A percentile compares a stretch with the other conserved stretches of the same genome.
These are phyloP conservation scores for Abscondita cerata DNA, from an alignment of 2,888 invertebrate species.

Conservation along the genomic window DNA sequence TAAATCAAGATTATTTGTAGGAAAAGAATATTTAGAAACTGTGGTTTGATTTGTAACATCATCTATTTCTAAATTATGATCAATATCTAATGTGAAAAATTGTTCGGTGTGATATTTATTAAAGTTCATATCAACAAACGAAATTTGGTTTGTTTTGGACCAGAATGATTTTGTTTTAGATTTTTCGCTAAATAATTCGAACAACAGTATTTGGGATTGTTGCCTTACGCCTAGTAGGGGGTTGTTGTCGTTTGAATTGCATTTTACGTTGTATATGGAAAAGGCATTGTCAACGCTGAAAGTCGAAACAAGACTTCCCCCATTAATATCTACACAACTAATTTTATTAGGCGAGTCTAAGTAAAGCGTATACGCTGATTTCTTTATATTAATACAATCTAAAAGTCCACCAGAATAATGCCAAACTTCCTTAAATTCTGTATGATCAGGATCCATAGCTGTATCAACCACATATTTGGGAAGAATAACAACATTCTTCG, in stretches of 20 bases:
- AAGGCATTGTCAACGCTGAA: not conserved
- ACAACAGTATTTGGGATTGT: slow-evolving; percentile 13
- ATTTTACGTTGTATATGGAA: slow-evolving; percentile 18
- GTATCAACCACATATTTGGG: slow-evolving; percentile 20
- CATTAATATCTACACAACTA: slow-evolving; percentile 6
- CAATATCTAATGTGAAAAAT: slow-evolving; percentile 7
- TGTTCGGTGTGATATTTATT: not conserved
- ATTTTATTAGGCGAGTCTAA: slow-evolving; percentile 2
- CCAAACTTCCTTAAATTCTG: slow-evolving; percentile 2
- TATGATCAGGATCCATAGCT: not conserved
- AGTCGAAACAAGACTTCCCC: not conserved
- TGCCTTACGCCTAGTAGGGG: slow-evolving; percentile 12
- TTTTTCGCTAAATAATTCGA: not conserved
- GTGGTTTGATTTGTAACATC: slow-evolving; percentile 9
- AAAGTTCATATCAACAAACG: slow-evolving; percentile 14
- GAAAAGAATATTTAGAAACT: slow-evolving; percentile 4
- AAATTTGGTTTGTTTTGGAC: not conserved
- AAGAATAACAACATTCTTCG: not conserved
- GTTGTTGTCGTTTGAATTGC: not conserved
- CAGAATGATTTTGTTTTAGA: not conserved
- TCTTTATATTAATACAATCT: slow-evolving; percentile 16
- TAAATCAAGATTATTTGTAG: not conserved
- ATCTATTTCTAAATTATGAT: slow-evolving; percentile 12
- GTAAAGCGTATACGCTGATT: not conserved
- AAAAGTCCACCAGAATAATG: slow-evolving; percentile 21